Evolutionary conservation across 1,140 invertebrate species (phyloP).

Genomic region (Drosophila cardini): DNA sequence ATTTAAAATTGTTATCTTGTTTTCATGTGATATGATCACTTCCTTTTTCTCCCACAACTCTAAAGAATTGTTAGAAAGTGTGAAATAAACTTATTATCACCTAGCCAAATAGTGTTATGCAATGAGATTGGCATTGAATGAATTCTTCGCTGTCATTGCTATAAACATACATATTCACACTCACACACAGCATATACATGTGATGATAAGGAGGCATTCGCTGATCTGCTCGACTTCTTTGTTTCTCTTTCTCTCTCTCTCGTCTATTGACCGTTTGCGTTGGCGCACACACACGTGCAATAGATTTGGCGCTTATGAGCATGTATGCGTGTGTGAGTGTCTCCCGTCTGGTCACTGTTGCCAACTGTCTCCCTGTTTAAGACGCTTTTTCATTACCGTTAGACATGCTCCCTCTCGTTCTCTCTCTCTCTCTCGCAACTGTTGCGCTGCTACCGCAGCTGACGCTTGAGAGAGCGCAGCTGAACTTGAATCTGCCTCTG

Average conservation of each 20-base stretch:
- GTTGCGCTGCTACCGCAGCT: slow-evolving; percentile 40
- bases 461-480: slow-evolving; percentile 26
- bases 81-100: slow-evolving; percentile 27
- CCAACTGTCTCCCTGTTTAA: slow-evolving; percentile 44
- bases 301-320: not conserved
- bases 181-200: slow-evolving; percentile 8
- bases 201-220: slow-evolving; percentile 32
- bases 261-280: slow-evolving; percentile 21
- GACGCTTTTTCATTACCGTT: slow-evolving; percentile 46
- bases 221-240: slow-evolving; percentile 22
- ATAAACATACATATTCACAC: slow-evolving; percentile 9
- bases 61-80: not conserved
- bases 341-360: slow-evolving; percentile 26
- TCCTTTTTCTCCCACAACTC: slow-evolving; percentile 37
- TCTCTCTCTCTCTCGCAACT: slow-evolving; percentile 46
- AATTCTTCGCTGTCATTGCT: slow-evolving; percentile 46
- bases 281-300: slow-evolving; percentile 38
- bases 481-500: slow-evolving; percentile 64
- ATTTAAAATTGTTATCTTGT: slow-evolving; percentile 21
- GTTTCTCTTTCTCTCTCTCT: slow-evolving; percentile 13
- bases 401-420: slow-evolving; percentile 23
- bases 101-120: slow-evolving; percentile 57
- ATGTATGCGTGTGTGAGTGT: slow-evolving; percentile 4
- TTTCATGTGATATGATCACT: slow-evolving; percentile 29
- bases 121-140: slow-evolving; percentile 67